Conservation (phyloP, 2,113 vertebrate species). For the Bubalus kerabau region DNA sequence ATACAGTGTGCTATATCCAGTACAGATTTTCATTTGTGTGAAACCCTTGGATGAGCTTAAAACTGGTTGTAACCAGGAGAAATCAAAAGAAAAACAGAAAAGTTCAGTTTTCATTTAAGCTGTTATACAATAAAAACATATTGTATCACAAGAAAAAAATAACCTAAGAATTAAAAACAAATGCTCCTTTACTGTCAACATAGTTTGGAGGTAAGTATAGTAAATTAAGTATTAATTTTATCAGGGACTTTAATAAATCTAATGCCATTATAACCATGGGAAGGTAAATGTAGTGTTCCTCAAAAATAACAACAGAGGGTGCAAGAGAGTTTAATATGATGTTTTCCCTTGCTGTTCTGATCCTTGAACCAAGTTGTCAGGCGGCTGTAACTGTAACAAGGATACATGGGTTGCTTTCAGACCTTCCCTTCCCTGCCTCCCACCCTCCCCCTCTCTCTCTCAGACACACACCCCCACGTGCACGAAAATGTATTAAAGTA, state of each 20-base stretch:
- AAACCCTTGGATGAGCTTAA: constrained; percentile 8
- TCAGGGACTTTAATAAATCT: background rate
- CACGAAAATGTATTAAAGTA: constrained; percentile 56
- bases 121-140: background rate
- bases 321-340: constrained; percentile 79
- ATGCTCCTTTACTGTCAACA: background rate
- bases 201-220: constrained; percentile 22
- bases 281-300: constrained; percentile 36
- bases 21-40: constrained; percentile 39
- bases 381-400: background rate
- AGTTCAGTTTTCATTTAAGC: background rate
- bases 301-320: constrained; percentile 77
- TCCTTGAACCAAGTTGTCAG: constrained; percentile 7
- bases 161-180: background rate
- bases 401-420: background rate
- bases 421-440: background rate
- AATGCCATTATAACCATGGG: background rate
- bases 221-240: constrained; percentile 12
- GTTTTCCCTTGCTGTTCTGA: background rate
- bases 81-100: constrained; percentile 28
- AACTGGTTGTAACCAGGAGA: background rate
- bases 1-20: constrained; percentile 58
- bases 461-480: background rate
- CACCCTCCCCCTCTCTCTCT: background rate
- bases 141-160: background rate